Percentiles rank a stretch among this genome's conserved stretches.
Conservation (phyloP, 2,888 invertebrate genomes). For the Drosophila antonietae region DNA sequence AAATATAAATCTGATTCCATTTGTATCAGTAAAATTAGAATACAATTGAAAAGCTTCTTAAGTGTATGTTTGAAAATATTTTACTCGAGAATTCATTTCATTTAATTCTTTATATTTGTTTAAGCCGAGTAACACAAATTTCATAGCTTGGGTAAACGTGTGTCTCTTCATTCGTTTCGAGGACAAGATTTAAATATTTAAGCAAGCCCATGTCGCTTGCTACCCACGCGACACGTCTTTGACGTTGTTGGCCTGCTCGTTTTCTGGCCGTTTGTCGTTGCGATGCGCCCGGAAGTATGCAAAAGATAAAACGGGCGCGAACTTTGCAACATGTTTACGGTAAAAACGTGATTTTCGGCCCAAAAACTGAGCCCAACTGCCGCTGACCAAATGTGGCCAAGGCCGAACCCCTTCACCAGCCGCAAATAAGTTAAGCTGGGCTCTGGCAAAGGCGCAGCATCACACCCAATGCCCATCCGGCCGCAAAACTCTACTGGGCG, state of each 20-base stretch:
- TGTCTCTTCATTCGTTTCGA: conserved; percentile 37
- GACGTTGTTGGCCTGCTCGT: conserved; percentile 69
- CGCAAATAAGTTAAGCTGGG: conserved; percentile 75
- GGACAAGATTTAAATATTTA: conserved; percentile 71
- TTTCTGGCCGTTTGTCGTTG: conserved; percentile 41
- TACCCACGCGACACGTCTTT: conserved; percentile 62
- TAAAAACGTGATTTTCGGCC: conserved; percentile 77
- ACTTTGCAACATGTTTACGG: conserved; percentile 80
- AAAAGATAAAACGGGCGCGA: conserved; percentile 75
- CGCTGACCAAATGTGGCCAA: conserved; percentile 75
- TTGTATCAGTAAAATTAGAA: background rate
- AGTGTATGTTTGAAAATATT: background rate
- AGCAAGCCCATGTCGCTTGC: conserved; percentile 20
- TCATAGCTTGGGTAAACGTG: conserved; percentile 19
- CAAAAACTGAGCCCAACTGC: conserved; percentile 58
- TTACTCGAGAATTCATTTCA: background rate
- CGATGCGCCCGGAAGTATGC: conserved; percentile 49
- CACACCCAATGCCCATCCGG: background rate
- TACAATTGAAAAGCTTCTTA: background rate
- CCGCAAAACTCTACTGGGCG: conserved; percentile 4
- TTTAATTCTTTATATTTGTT: background rate
- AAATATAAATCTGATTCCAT: no score
- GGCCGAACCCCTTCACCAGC: conserved; percentile 71
- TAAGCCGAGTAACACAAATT: conserved; percentile 13
- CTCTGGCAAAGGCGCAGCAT: conserved; percentile 21